Conservation (phyloP, 2,113 vertebrate genomes). For the Gasterosteus nipponicus region DNA sequence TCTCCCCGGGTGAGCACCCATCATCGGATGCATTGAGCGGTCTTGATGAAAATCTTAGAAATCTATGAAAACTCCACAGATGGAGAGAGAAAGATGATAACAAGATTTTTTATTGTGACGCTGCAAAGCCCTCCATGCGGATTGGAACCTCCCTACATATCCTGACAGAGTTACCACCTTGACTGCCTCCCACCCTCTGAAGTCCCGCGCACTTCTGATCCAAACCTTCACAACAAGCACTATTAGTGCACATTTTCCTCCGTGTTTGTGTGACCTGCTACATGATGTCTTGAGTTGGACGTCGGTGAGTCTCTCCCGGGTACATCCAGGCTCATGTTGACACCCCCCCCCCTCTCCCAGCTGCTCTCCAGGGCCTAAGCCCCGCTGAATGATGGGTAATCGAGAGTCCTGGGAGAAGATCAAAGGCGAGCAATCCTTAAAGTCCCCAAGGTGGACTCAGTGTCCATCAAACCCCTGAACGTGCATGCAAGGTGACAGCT, state of each 20-base stretch:
- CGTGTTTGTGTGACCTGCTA: slow-evolving; percentile 52
- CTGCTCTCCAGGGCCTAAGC: slow-evolving; percentile 57
- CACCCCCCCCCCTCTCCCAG: slow-evolving; percentile 52
- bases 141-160: slow-evolving; percentile 15
- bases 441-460: slow-evolving; percentile 61
- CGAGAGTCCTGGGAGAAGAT: slow-evolving; percentile 70
- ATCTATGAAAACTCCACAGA: slow-evolving; percentile 39
- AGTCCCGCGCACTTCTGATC: slow-evolving; percentile 3
- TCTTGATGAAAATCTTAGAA: slow-evolving; percentile 55
- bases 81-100: slow-evolving; percentile 24
- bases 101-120: slow-evolving; percentile 26
- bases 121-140: slow-evolving; percentile 4
- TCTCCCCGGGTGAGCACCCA: slow-evolving; percentile 66
- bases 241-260: slow-evolving; percentile 17
- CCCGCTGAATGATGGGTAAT: slow-evolving; percentile 75
- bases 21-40: slow-evolving; percentile 69
- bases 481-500: slow-evolving; percentile 64
- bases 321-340: slow-evolving; percentile 62
- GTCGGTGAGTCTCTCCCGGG: slow-evolving; percentile 52
- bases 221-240: slow-evolving; percentile 34
- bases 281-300: slow-evolving; percentile 53
- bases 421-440: slow-evolving; percentile 65
- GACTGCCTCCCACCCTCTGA: slow-evolving; percentile 15
- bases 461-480: slow-evolving; percentile 71
- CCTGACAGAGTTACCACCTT: slow-evolving; percentile 11